These are phyloP conservation scores for Lateolabrax maculatus DNA, from an alignment of 2,797 vertebrate genomes.

Conservation along the genomic window DNA sequence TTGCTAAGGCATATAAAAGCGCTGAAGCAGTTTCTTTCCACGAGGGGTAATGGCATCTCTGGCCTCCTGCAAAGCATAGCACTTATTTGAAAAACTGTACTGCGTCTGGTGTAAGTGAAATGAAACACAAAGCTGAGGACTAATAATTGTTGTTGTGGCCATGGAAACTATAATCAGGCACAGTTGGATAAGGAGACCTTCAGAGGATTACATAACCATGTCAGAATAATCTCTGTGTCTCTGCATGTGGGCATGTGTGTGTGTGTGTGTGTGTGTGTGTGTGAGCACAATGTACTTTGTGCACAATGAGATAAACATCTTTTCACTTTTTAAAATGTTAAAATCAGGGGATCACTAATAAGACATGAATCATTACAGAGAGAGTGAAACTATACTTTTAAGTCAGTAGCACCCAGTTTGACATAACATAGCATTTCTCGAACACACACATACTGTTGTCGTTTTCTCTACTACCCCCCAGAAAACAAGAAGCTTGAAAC, in stretches of 20 bases:
- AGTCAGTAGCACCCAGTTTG: not conserved
- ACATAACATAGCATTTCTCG: not conserved
- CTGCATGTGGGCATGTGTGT: not conserved
- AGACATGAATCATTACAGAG: not conserved
- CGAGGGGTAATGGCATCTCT: not conserved
- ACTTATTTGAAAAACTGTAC: not conserved
- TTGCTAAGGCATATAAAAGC: not conserved
- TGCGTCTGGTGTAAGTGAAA: not conserved
- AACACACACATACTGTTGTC: not conserved
- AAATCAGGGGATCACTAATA: not conserved
- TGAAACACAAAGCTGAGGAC: slow-evolving; percentile 31
- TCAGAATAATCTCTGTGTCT: slow-evolving; percentile 16
- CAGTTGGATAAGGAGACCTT: slow-evolving; percentile 39
- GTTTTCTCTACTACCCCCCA: slow-evolving; percentile 55
- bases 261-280: slow-evolving; percentile 19
- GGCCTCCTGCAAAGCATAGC: not conserved
- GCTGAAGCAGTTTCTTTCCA: not conserved
- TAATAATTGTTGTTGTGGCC: slow-evolving; percentile 36
- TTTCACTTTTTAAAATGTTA: slow-evolving; percentile 15
- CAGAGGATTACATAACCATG: slow-evolving; percentile 42
- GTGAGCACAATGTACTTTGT: slow-evolving; percentile 8
- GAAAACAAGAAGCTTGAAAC: slow-evolving; percentile 76
- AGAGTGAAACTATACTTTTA: not conserved
- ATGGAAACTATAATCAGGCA: slow-evolving; percentile 47
- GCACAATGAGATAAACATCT: not conserved